Base-by-base conservation (phyloP, 2,113 vertebrate species). In the Stigmatopora nigra region DNA sequence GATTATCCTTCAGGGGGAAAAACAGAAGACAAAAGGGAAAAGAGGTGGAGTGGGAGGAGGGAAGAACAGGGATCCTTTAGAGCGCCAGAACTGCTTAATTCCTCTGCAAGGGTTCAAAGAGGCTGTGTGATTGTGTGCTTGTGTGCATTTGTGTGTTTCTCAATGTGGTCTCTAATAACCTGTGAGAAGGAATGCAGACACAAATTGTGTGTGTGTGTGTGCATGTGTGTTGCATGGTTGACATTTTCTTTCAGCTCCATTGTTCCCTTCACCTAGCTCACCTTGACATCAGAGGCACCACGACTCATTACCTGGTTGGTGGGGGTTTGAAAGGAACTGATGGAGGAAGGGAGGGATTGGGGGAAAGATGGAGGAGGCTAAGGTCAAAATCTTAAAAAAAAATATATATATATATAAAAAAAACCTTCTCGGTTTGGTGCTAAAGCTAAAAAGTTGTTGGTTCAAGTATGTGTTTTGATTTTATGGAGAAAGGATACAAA, bases 281-380 rank as follows among this genome's bases (percentile, higher is more conserved):
- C 86, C 87, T 89, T 88, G 85, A 88, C 83, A 86, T 87, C 82
- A 82, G 83, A 89, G 82, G 88, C 84, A 85, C 80, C 78, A 78
- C 82, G 80, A 84, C 87, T 89, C 85, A 89, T 87, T 85, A 87
- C 85, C 85, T 84, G 81, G 81, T 77, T 76, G 77, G 77, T 60
- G 78, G 64, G 78, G 84, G 80, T 5, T 82, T 85, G 83, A 88
- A 88, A 88, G 79, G 73, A 83, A 69, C 81, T 80, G 66, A 68
- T 60, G 70, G 78, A 77, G 78, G 80, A 69, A 65, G 66, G 72
- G 52, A 20, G 11, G 52, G 52, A 55, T n/a, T n/a, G 53, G 53
- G 31, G 25, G 31, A 56, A 61, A 19, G n/a, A 3, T 19, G 59
- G 3, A 61, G 59, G 13, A 61, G 59, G 38, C 59, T 22, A 17